Evolutionary conservation across 2,797 vertebrate genomes (phyloP).

Genomic region (Peromyscus attwateri): DNA sequence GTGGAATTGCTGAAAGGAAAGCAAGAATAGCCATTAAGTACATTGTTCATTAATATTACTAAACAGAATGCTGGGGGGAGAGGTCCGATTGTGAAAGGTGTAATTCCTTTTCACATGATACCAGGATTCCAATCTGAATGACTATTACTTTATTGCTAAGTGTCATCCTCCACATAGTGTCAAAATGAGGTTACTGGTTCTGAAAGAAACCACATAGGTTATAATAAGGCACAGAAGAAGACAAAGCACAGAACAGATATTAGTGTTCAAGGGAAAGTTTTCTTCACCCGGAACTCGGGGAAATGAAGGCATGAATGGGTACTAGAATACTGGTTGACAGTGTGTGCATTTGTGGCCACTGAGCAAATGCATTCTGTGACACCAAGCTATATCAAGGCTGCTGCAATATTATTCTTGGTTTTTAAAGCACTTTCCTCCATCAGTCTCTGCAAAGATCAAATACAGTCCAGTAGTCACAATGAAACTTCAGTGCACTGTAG

Average conservation of each 20-base stretch:
- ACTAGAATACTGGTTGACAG: background rate
- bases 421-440: constrained; percentile 59
- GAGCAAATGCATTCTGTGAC: background rate
- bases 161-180: background rate
- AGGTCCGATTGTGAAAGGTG: background rate
- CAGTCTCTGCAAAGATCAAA: constrained; percentile 54
- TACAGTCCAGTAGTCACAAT: background rate
- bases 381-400: background rate
- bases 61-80: constrained; percentile 6
- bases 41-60: constrained; percentile 58
- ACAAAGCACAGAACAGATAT: background rate
- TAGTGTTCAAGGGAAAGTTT: constrained; percentile 47
- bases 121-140: constrained; percentile 57
- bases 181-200: background rate
- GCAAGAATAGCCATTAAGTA: background rate
- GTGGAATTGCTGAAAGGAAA: background rate
- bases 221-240: background rate
- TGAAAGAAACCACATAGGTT: background rate
- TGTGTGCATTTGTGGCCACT: background rate
- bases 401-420: constrained; percentile 27
- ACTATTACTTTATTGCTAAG: background rate
- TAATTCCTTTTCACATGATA: constrained; percentile 69
- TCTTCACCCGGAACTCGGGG: background rate
- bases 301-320: background rate
- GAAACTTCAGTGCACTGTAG: constrained; percentile 1